Evolutionary conservation across 2,888 invertebrate genomes (phyloP).

Genomic region (Aspidapion aeneum): DNA sequence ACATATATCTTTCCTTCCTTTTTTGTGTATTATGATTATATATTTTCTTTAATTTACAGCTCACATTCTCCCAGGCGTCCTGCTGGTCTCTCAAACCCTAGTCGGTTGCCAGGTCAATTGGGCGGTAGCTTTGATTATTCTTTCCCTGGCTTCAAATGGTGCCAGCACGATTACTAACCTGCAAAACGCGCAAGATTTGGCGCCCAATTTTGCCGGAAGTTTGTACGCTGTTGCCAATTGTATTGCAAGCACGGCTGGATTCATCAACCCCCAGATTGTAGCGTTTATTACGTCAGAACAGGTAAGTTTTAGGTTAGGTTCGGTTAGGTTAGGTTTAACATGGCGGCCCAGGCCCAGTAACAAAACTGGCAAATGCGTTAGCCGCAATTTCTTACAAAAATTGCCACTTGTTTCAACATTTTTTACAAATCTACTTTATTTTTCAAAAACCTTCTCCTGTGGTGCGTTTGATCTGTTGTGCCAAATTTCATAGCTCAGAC

Average conservation of each 20-base stretch:
- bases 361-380: no score
- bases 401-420: no score
- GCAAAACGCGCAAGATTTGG: conserved; percentile 61
- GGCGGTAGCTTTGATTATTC: conserved; percentile 61
- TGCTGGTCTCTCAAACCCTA: conserved; percentile 53
- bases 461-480: not conserved
- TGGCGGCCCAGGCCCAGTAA: no score
- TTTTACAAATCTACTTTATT: no score
- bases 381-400: no score
- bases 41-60: conserved; percentile 40
- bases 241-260: conserved; percentile 65
- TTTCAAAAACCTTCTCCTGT: no score
- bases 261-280: conserved; percentile 67
- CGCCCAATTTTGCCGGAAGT: conserved; percentile 71
- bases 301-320: no score
- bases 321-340: no score
- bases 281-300: conserved; percentile 49
- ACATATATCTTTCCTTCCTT: no score
- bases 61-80: conserved; percentile 51
- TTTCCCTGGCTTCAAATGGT: conserved; percentile 61
- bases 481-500: no score
- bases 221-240: conserved; percentile 73
- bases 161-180: conserved; percentile 46
- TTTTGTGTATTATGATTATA: no score
- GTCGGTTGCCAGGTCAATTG: conserved; percentile 61